These are phyloP conservation scores for Cebidichthys violaceus DNA, from an alignment of 2,113 vertebrate genomes.

Conservation along the genomic window DNA sequence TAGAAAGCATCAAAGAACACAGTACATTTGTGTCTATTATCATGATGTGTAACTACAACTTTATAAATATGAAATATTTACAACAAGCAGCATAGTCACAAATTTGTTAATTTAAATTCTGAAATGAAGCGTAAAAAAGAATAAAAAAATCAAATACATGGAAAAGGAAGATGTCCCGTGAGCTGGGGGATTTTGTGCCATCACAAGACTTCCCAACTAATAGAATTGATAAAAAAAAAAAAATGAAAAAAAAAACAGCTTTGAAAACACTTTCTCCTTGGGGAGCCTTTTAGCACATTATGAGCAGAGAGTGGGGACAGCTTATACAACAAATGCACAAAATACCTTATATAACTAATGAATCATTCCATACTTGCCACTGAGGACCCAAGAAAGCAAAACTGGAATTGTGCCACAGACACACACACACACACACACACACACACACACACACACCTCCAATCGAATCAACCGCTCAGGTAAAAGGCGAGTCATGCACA, in stretches of 20 bases:
- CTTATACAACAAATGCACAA: slow-evolving; percentile 52
- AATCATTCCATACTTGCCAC: slow-evolving; percentile 13
- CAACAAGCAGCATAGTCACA: neutral
- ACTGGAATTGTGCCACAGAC: neutral
- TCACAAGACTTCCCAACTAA: too few species aligned
- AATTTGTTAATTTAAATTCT: neutral
- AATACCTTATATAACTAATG: slow-evolving; percentile 67
- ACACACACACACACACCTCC: too few species aligned
- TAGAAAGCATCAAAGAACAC: neutral
- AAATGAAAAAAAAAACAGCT: too few species aligned
- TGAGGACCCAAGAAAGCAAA: slow-evolving; percentile 25
- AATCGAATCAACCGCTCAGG: too few species aligned
- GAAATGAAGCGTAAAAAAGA: neutral
- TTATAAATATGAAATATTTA: neutral
- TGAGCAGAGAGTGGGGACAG: slow-evolving; percentile 3
- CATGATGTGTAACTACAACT: neutral
- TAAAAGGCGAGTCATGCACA: slow-evolving; percentile 6
- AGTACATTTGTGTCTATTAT: neutral
- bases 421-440: neutral
- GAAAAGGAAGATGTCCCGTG: too few species aligned
- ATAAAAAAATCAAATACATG: too few species aligned
- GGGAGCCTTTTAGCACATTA: neutral
- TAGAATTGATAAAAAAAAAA: too few species aligned
- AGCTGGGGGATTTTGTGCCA: too few species aligned
- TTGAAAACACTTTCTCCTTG: too few species aligned